These are phyloP conservation scores for Oryzias woworae DNA, from an alignment of 2,113 vertebrate genomes.

Conservation along the genomic window DNA sequence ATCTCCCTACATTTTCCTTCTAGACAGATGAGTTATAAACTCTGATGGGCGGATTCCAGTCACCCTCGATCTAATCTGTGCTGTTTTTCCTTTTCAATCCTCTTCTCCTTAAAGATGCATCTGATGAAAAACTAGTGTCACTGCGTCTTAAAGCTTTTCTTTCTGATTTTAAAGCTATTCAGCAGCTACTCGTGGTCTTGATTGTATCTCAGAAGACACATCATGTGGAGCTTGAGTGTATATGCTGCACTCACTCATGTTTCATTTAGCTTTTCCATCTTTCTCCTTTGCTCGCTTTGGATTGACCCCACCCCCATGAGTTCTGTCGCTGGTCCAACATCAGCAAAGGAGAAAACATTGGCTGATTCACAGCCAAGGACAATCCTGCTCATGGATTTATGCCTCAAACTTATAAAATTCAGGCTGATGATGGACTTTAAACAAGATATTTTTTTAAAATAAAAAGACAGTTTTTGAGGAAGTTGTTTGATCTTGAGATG, in stretches of 20 bases:
- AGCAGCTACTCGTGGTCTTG: constrained; percentile 6
- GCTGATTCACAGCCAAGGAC: constrained; percentile 17
- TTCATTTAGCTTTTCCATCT: constrained; percentile 5
- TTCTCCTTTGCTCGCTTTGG: neutral
- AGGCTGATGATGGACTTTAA: neutral
- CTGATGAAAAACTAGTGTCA: too few species aligned
- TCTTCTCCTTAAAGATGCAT: neutral
- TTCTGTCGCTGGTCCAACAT: constrained; percentile 5
- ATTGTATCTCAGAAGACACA: constrained; percentile 44
- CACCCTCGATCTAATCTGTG: neutral
- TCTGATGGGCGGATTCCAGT: constrained; percentile 31
- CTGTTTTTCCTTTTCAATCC: constrained; percentile 3
- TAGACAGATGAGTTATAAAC: constrained; percentile 51
- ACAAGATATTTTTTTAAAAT: neutral
- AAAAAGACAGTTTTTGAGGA: too few species aligned
- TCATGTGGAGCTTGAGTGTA: constrained; percentile 44
- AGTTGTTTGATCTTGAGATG: neutral
- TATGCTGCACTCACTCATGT: constrained; percentile 5
- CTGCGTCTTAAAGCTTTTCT: neutral
- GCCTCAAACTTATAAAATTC: neutral
- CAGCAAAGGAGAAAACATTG: constrained; percentile 5
- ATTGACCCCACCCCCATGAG: neutral
- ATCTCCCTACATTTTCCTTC: constrained; percentile 33
- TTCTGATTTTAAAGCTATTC: constrained; percentile 17
- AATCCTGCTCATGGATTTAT: neutral